Evolutionary conservation across 2,797 vertebrate species (phyloP).

Genomic region (Karalla daura): DNA sequence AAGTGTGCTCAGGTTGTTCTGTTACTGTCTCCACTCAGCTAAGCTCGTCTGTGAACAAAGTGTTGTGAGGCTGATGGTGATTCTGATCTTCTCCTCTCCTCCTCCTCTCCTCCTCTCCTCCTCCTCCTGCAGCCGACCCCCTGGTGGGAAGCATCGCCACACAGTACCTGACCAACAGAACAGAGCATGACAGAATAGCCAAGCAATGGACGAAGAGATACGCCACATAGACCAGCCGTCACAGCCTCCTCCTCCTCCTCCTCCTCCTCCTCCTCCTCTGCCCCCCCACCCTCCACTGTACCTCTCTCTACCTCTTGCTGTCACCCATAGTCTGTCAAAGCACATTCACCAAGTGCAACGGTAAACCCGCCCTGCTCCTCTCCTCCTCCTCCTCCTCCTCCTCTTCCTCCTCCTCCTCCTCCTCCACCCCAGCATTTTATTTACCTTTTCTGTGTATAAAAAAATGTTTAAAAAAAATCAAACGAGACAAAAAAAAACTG

Average conservation of each 20-base stretch:
- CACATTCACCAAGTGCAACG: conserved; percentile 98
- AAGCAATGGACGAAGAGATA: conserved; percentile 99
- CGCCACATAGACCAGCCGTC: conserved; percentile 87
- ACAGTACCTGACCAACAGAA: conserved; percentile 99
- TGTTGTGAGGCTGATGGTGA: neutral
- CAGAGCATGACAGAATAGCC: conserved; percentile 98
- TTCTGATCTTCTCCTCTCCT: neutral
- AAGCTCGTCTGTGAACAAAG: too few relatives aligned
- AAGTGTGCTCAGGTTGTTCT: too few relatives aligned
- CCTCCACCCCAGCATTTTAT: conserved; percentile 81
- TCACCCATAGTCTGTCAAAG: conserved; percentile 90
- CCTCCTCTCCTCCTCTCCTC: neutral
- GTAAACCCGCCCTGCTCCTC: conserved; percentile 65
- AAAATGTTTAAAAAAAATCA: conserved; percentile 66
- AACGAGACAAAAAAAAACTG: conserved; percentile 76
- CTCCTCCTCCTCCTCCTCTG: conserved; percentile 41
- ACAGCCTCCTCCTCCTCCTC: conserved; percentile 9
- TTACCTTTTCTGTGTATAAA: conserved; percentile 90
- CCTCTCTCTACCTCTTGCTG: conserved; percentile 83
- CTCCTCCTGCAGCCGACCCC: conserved; percentile 92
- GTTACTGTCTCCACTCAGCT: too few relatives aligned
- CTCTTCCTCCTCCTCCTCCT: conserved; percentile 61
- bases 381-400: conserved; percentile 60
- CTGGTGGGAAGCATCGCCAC: conserved; percentile 98
- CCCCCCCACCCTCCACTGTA: conserved; percentile 64